These are phyloP conservation scores for Ormyrus pomaceus DNA, from an alignment of 2,888 invertebrate species.

Conservation along the genomic window DNA sequence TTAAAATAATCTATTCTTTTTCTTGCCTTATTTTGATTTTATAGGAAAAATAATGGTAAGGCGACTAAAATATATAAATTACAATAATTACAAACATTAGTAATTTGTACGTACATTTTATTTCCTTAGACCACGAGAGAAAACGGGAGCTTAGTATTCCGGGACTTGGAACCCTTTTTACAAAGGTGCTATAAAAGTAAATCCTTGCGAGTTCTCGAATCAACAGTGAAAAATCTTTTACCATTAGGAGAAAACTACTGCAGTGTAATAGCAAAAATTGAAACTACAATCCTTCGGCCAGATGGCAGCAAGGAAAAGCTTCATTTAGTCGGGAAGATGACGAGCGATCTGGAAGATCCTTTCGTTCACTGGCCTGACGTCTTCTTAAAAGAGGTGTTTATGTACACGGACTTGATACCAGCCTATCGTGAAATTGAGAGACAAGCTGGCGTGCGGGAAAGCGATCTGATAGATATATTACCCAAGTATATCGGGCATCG, in stretches of 20 bases:
- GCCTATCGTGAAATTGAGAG: conserved; percentile 76
- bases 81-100: too few relatives aligned
- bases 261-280: conserved; percentile 77
- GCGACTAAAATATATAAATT: too few relatives aligned
- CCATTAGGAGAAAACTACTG: conserved; percentile 79
- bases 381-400: conserved; percentile 78
- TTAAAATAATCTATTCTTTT: too few relatives aligned
- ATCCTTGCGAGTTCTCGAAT: conserved; percentile 3
- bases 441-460: conserved; percentile 12
- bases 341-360: conserved; percentile 77
- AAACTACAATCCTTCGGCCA: conserved; percentile 54
- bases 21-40: too few relatives aligned
- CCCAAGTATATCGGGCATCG: conserved; percentile 79
- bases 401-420: conserved; percentile 78
- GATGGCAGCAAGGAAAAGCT: conserved; percentile 68
- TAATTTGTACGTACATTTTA: too few relatives aligned
- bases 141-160: too few relatives aligned
- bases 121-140: too few relatives aligned
- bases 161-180: conserved; percentile 20
- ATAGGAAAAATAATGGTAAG: too few relatives aligned
- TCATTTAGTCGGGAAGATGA: conserved; percentile 79
- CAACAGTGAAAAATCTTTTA: conserved; percentile 1
- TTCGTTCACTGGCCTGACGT: conserved; percentile 78
- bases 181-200: background rate
- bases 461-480: conserved; percentile 74